phyloP scores from a whole-genome alignment of 2,797 vertebrate species.

The Tokudaia tokunoshimensis region DNA sequence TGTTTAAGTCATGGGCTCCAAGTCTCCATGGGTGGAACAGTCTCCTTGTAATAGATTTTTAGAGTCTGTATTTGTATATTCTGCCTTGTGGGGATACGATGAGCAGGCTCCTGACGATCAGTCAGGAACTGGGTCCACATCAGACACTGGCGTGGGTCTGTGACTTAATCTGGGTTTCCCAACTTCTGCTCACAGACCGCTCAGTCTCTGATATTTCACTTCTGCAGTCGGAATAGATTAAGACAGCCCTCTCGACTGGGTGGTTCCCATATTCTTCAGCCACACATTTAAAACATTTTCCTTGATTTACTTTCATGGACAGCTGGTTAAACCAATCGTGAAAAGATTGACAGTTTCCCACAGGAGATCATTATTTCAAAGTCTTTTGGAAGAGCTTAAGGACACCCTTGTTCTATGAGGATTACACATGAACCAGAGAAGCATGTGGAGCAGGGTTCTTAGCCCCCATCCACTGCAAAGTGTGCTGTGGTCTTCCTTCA shows the following conservation, averaged over 20 bases:
- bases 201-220: not conserved
- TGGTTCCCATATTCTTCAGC: conserved; percentile 14
- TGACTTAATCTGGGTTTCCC: not conserved
- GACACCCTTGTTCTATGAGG: not conserved
- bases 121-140: not conserved
- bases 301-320: conserved; percentile 2
- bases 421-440: not conserved
- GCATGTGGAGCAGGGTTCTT: not conserved
- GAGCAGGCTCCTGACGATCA: not conserved
- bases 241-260: not conserved
- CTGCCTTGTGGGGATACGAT: not conserved
- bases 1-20: not conserved
- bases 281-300: conserved; percentile 4
- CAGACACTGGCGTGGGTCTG: not conserved
- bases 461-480: not conserved
- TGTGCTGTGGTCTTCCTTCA: not conserved
- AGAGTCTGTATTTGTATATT: not conserved
- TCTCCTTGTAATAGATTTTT: not conserved
- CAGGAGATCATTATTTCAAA: conserved; percentile 25
- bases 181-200: not conserved
- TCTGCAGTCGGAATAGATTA: not conserved
- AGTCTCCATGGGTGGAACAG: not conserved
- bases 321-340: not conserved
- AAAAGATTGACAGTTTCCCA: not conserved
- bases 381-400: not conserved